Evolutionary conservation across 2,113 vertebrate genomes (phyloP), one percentile per base, ranked within the genome.

Genomic region (Numida meleagris): DNA sequence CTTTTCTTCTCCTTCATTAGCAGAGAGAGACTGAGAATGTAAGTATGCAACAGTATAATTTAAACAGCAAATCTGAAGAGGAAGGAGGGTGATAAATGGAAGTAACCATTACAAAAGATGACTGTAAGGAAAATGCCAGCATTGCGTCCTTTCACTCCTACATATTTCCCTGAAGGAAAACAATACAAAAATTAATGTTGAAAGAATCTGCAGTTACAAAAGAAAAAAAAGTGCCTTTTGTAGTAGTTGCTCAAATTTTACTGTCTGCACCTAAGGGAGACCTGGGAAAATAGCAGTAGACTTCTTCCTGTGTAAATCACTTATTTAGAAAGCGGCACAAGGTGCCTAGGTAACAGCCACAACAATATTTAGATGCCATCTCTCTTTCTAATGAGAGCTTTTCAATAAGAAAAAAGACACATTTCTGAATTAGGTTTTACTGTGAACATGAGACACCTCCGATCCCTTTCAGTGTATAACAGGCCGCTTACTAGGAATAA

Each of bases 1-100:
- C 62, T 76, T 86, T 68, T 88, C 42, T 93, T 86, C 53, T 73
- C 78, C 82, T 76, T 94, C 89, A 90, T 95, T 93, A 96, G 62
- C n/a, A 82, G 66, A 17, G 88, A 51, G 10, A 79, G 70, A 23
- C 24, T 76, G 67, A 91, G 50, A 70, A 93, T 70, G 2, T 36
- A 79, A 87, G 55, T 70, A 62, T 66, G 66, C 55, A 89, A 76
- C 0, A 6, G 31, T 31, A 36, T 76, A 86, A 91, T 73, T 94
- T 70, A 42, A 91, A 73, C 3, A 45, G 78, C 43, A 76, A 76
- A 66, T 74, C 5, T 78, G 77, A 90, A 83, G 62, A 81, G 50
- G 29, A 50, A 85, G 31, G n/a, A 75, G 74, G 24, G 14, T 0
- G 1, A 46, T 36, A 90, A 90, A 65, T 18, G 10, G 14, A 70